Base-by-base conservation (phyloP, 2,797 vertebrate genomes). In the Megalops cyprinoides region DNA sequence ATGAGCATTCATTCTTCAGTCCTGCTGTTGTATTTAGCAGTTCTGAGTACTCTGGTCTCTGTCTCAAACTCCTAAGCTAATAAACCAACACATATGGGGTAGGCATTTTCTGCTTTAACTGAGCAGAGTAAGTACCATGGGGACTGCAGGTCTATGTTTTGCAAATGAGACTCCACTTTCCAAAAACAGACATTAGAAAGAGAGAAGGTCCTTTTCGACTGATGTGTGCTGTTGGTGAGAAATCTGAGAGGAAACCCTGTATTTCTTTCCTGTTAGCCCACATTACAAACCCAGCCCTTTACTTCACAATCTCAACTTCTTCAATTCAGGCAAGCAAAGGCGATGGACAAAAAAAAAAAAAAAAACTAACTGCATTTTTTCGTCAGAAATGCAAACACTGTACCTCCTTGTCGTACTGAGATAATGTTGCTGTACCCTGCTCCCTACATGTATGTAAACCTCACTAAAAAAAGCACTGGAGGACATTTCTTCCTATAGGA, bases 401-500 rank as follows among this genome's bases (percentile, higher is more conserved):
- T 76, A 49, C 8, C 15, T 76, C 28, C 7, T 56, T 34, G 25
- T 28, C 42, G 14, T 14, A 76, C 56, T 49, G 49, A 28, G 53
- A 77, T 55, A n/a, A 39, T 39, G 75, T 37, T 1, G 5, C 20
- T 71, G 39, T 71, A 8, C 28, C 73, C 46, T 25, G 75, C 34
- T 55, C 8, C 23, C 20, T 3, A 77, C 18, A 77, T 39, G 75
- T 7, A 77, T 56, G 39, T 56, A 56, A 37, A 15, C 20, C 75
- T 42, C 15, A 77, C 25, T 14, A 39, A 77, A 77, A 56, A 71
- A 53, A 37, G 14, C 28, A 67, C 62, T 37, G 67, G 62, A 67
- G 65, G 4, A 44, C 67, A 10, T 71, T 71, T 44, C 39, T 44
- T 39, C 49, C 53, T 39, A n/a, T 53, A 42, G 49, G 14, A 23